Conservation (phyloP, 2,888 invertebrate species). For the Eumacrocentrus americanus region DNA sequence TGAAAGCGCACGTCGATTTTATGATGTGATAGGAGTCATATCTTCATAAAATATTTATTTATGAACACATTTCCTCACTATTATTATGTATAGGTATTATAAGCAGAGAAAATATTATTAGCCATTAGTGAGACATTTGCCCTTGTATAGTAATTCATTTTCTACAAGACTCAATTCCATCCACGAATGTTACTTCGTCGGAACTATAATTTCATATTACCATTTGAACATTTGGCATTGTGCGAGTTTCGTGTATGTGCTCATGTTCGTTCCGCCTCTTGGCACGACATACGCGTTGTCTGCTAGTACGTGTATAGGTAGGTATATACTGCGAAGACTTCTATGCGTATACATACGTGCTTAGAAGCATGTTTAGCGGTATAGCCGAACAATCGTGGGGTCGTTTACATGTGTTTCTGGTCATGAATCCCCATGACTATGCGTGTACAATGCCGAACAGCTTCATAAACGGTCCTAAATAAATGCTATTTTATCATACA, state of each 20-base stretch:
- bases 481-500: not conserved
- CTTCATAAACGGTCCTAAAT: slow-evolving; percentile 41
- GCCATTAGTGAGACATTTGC: too few species aligned
- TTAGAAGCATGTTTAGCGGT: slow-evolving; percentile 28
- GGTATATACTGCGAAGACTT: slow-evolving; percentile 24
- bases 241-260: slow-evolving; percentile 17
- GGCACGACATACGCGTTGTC: slow-evolving; percentile 19
- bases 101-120: too few species aligned
- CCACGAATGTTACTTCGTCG: not conserved
- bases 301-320: slow-evolving; percentile 15
- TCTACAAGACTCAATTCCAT: not conserved
- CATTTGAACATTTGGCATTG: slow-evolving; percentile 29
- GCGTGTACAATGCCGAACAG: slow-evolving; percentile 40
- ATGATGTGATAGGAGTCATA: not conserved
- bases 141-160: not conserved
- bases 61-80: too few species aligned
- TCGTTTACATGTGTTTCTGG: slow-evolving; percentile 52
- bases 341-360: slow-evolving; percentile 29
- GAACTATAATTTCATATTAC: slow-evolving; percentile 21
- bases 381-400: slow-evolving; percentile 25
- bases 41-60: too few species aligned
- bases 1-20: not conserved
- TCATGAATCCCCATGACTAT: slow-evolving; percentile 45
- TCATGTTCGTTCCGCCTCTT: slow-evolving; percentile 26
- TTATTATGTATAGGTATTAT: too few species aligned